Conservation (phyloP, 2,113 vertebrate genomes). For the Gulo gulo region DNA sequence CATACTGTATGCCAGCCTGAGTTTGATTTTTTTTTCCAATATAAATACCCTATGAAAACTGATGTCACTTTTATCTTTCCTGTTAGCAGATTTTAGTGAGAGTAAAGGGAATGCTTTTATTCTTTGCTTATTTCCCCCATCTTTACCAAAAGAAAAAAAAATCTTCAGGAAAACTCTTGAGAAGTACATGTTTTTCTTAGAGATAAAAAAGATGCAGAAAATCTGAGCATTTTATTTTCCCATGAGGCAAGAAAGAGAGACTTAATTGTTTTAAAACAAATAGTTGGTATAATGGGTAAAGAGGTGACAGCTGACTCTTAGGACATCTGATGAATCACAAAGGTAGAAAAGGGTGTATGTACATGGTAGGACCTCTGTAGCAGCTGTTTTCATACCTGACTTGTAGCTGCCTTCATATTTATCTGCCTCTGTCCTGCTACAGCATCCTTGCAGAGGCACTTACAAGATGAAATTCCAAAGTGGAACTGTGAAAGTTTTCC, state of each 20-base stretch:
- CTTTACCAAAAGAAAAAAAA: neutral
- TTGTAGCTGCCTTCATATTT: neutral
- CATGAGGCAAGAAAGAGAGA: neutral
- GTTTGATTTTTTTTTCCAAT: constrained; percentile 19
- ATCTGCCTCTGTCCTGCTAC: neutral
- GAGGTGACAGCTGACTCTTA: neutral
- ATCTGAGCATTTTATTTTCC: neutral
- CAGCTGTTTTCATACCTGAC: neutral
- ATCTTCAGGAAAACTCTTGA: constrained; percentile 13
- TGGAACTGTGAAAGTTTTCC: neutral
- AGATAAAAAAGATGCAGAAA: constrained; percentile 24
- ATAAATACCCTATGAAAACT: neutral
- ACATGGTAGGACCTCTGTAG: neutral
- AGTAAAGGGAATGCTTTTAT: neutral
- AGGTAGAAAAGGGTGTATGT: neutral
- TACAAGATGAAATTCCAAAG: neutral
- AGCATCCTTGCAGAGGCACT: neutral
- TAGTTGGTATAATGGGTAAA: neutral
- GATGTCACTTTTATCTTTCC: neutral
- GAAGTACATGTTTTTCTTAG: neutral
- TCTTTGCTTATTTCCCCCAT: constrained; percentile 11
- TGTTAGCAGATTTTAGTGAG: constrained; percentile 28
- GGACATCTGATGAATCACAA: neutral
- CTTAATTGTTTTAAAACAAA: neutral
- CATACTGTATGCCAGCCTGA: neutral